These are phyloP conservation scores for Gadus macrocephalus DNA, from an alignment of 2,113 vertebrate genomes.

Conservation along the genomic window DNA sequence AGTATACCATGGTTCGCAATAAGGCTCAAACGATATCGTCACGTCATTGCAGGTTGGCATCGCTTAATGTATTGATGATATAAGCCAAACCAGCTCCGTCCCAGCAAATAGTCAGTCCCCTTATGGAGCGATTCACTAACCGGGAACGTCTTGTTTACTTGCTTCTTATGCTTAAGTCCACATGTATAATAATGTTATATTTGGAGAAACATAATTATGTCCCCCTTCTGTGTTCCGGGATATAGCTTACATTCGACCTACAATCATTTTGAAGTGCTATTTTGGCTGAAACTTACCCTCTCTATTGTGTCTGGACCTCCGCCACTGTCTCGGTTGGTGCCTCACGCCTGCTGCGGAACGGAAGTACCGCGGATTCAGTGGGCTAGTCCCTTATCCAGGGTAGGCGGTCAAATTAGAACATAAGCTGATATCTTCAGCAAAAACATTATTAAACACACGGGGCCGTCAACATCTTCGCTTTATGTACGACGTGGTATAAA, in stretches of 20 bases:
- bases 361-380: slow-evolving; percentile 83
- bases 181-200: neutral
- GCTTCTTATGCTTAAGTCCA: neutral
- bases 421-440: no score
- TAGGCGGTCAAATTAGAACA: neutral
- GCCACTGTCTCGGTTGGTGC: slow-evolving; percentile 70
- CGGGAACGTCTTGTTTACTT: slow-evolving; percentile 38
- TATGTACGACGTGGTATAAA: no score
- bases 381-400: slow-evolving; percentile 11
- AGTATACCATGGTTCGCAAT: no score
- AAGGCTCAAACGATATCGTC: no score
- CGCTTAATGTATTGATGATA: no score
- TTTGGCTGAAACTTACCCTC: slow-evolving; percentile 50
- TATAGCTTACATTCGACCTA: neutral
- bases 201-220: no score
- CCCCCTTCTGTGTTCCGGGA: neutral
- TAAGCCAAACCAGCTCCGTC: slow-evolving; percentile 15
- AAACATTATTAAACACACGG: no score
- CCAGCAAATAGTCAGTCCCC: slow-evolving; percentile 53
- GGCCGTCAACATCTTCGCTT: no score
- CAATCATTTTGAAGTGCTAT: neutral
- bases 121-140: slow-evolving; percentile 41
- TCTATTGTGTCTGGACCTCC: slow-evolving; percentile 72
- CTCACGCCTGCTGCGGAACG: slow-evolving; percentile 82
- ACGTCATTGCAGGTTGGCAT: no score